Evolutionary conservation across 2,888 invertebrate species (phyloP).

Genomic region (Dugesia japonica): DNA sequence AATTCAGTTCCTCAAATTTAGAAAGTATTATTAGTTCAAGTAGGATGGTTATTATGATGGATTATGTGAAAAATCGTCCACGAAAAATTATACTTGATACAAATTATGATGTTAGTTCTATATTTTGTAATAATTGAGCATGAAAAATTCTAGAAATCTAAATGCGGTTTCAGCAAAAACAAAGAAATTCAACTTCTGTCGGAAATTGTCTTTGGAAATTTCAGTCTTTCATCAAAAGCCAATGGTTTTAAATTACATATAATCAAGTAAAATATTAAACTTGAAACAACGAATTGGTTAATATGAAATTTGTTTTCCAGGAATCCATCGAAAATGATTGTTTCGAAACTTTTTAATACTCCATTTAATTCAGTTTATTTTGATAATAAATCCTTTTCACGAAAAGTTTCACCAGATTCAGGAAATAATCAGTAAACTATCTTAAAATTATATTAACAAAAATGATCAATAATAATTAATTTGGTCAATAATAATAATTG

Average conservation of each 20-base stretch:
- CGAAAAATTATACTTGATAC: neutral
- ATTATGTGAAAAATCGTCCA: neutral
- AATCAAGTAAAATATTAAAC: neutral
- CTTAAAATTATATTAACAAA: neutral
- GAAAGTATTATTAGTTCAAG: neutral
- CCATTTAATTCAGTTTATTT: neutral
- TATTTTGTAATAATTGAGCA: no score
- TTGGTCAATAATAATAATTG: neutral
- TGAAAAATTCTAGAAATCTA: neutral
- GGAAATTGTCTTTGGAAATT: neutral
- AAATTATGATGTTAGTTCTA: neutral
- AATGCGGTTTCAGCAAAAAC: neutral
- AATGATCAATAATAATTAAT: neutral
- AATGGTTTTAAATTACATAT: neutral
- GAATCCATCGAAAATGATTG: neutral
- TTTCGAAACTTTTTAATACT: constrained; percentile 14
- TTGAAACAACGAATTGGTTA: neutral
- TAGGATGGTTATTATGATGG: neutral
- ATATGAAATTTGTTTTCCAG: neutral
- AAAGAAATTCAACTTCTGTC: neutral
- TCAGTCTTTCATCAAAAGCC: neutral
- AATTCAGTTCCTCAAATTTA: neutral
- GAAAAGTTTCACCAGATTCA: neutral
- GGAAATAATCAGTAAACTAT: neutral
- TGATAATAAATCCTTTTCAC: neutral